These are phyloP conservation scores for Melanotaenia parkinsoni DNA, from an alignment of 2,797 vertebrate species.

Conservation along the genomic window DNA sequence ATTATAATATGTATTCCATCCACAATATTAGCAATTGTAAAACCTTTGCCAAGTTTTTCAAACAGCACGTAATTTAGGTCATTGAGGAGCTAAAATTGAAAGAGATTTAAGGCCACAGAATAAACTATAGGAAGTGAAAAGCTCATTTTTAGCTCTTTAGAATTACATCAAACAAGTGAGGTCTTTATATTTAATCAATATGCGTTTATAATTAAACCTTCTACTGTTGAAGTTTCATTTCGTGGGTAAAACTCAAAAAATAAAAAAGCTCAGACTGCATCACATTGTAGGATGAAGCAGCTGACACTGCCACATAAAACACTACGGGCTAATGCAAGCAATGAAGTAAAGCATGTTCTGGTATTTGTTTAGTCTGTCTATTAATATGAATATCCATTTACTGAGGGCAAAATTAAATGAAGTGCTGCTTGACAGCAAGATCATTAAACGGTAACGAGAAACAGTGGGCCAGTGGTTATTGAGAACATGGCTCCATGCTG, in stretches of 20 bases:
- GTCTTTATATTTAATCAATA: neutral
- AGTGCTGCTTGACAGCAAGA: slow-evolving; percentile 61
- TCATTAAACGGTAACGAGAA: slow-evolving; percentile 77
- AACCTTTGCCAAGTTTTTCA: too few species aligned
- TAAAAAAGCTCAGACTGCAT: neutral
- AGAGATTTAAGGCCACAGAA: too few species aligned
- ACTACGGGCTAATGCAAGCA: slow-evolving; percentile 18
- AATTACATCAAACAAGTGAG: neutral
- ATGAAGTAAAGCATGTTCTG: slow-evolving; percentile 38
- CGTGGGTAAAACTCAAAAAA: neutral
- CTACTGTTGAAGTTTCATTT: neutral
- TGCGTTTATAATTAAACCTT: neutral
- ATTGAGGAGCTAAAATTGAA: too few species aligned
- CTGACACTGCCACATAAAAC: slow-evolving; percentile 15
- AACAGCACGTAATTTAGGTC: too few species aligned
- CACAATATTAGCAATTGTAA: too few species aligned
- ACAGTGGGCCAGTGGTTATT: slow-evolving; percentile 68
- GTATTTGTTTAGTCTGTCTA: slow-evolving; percentile 60
- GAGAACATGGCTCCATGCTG: slow-evolving; percentile 75
- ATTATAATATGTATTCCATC: too few species aligned
- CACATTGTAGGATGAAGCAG: neutral
- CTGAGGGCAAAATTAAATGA: slow-evolving; percentile 63
- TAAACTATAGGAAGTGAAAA: too few species aligned
- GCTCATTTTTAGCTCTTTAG: neutral
- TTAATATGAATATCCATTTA: slow-evolving; percentile 68